Percentiles rank a stretch among this genome's conserved stretches.
phyloP scores from a whole-genome alignment of 1,140 invertebrate genomes.

The Riptortus pedestris region DNA sequence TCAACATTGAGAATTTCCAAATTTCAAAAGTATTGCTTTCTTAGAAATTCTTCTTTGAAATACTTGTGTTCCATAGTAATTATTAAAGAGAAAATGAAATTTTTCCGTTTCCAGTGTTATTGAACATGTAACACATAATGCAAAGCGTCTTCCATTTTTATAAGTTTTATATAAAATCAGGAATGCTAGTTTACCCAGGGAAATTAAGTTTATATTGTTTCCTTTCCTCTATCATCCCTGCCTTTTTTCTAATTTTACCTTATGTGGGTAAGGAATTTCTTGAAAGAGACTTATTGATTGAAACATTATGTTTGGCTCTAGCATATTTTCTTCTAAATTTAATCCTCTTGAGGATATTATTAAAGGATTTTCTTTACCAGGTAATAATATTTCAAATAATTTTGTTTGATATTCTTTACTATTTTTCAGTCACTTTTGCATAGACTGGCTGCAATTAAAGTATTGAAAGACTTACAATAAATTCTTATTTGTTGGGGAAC shows the following conservation, averaged over 20 bases:
- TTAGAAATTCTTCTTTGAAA: too few relatives aligned
- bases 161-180: too few relatives aligned
- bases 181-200: not conserved
- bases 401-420: too few relatives aligned
- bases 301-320: not conserved
- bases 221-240: not conserved
- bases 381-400: not conserved
- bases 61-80: too few relatives aligned
- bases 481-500: not conserved
- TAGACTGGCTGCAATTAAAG: not conserved
- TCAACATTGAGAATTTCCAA: too few relatives aligned
- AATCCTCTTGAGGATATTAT: not conserved
- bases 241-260: not conserved
- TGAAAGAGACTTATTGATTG: not conserved
- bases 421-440: not conserved
- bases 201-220: conserved; percentile 2
- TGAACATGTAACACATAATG: too few relatives aligned
- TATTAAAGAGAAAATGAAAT: too few relatives aligned
- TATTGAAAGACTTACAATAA: not conserved
- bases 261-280: not conserved
- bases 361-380: conserved; percentile 19
- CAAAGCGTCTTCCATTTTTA: too few relatives aligned
- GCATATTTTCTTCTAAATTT: not conserved
- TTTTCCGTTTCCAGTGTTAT: too few relatives aligned
- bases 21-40: too few relatives aligned